Base-by-base conservation (phyloP, 35 echinoderm and acorn worm species). In the Anneissia japonica region DNA sequence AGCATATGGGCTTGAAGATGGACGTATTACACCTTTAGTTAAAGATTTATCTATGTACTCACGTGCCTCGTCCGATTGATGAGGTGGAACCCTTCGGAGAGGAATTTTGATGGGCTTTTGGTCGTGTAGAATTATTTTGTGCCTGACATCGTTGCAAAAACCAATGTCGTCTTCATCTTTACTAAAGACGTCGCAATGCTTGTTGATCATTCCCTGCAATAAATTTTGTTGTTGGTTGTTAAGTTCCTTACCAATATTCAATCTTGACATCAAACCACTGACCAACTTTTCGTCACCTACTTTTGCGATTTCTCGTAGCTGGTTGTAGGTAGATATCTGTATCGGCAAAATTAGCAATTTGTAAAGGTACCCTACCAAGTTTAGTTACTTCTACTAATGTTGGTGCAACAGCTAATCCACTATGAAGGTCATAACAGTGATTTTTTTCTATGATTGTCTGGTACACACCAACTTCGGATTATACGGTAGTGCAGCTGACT, bases 1-100 rank as follows among this genome's bases (percentile, higher is more conserved):
- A 6, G 86, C 72, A 72, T 81, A 93, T 19, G 86, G 91, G 32
- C 85, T 88, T 34, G 82, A 85, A 36, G 81, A 81, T 31, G 74
- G 64, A n/a, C 72, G 6, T 11, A 76, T 76, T 7, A 76, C 29
- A 13, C n/a, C n/a, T 29, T 76, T 76, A 5, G n/a, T 11, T 30
- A 76, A 76, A 23, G 23, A 76, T 30, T 76, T 23, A 29, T 76
- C 23, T 76, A 76, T 10, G n/a, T 76, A 32, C 26, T 32, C 23
- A 10, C 33, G 9, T 28, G 33, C 6, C 33, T 76, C 74, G 7
- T 10, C 23, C 29, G 26, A 5, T 28, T 29, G n/a, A 32, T 76
- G 74, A 29, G 7, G n/a, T 6, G 74, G 74, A 13, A 11, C 74
- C 26, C n/a, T 10, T 23, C 7, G 7, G 33, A 6, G n/a, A 76